These are phyloP conservation scores for Cantharis rufa DNA, from an alignment of 2,888 invertebrate genomes.

Conservation along the genomic window DNA sequence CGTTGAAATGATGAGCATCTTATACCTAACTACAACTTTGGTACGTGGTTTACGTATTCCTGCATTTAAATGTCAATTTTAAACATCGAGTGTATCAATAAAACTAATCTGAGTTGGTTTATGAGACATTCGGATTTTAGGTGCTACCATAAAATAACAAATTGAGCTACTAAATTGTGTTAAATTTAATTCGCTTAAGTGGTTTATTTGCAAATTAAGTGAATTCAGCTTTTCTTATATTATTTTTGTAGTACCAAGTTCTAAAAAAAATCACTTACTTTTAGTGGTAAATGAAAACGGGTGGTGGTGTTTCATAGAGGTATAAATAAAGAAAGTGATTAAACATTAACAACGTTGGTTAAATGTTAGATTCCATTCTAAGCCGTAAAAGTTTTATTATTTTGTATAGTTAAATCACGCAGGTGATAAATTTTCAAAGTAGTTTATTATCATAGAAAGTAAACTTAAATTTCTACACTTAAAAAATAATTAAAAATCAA, in stretches of 20 bases:
- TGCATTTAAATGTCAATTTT: constrained; percentile 9
- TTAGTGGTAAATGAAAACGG: neutral
- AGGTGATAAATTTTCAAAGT: neutral
- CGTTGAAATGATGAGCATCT: constrained; percentile 12
- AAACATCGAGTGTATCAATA: neutral
- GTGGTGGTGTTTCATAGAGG: neutral
- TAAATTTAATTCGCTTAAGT: neutral
- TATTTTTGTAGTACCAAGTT: neutral
- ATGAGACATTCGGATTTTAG: neutral
- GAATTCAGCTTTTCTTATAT: neutral
- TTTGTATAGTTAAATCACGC: neutral
- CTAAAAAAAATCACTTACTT: neutral
- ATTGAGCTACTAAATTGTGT: neutral
- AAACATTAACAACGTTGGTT: neutral
- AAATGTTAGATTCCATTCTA: neutral
- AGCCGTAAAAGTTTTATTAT: neutral
- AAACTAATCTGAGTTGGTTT: constrained; percentile 6
- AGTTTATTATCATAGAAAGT: neutral
- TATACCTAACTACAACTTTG: neutral
- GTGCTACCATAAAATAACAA: neutral
- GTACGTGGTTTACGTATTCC: constrained; percentile 4
- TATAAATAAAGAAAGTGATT: neutral
- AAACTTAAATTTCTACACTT: neutral
- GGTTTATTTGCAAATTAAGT: neutral
- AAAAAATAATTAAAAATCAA: neutral